phyloP scores from a whole-genome alignment of 2,797 vertebrate species.

The Eospalax fontanierii region DNA sequence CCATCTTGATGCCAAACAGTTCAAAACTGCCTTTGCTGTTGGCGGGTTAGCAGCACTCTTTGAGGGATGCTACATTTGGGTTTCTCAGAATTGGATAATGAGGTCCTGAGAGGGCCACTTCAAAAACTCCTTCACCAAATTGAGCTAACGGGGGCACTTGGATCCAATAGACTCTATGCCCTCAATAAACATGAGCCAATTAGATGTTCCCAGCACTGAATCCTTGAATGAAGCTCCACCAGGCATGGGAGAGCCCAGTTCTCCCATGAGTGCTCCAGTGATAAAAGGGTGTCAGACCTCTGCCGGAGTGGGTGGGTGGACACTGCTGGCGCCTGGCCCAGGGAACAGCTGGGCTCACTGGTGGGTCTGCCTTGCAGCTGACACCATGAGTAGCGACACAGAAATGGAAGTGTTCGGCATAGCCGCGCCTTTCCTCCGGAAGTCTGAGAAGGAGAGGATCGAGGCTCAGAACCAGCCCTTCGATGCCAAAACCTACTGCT shows the following conservation, averaged over 20 bases:
- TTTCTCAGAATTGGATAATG: neutral
- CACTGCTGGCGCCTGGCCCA: neutral
- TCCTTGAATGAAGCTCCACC: neutral
- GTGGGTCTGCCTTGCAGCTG: conserved; percentile 78
- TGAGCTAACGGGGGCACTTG: accelerated
- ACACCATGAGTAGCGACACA: conserved; percentile 90
- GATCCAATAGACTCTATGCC: too few species aligned
- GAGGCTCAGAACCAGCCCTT: conserved; percentile 93
- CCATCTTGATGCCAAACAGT: neutral
- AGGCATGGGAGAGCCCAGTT: neutral
- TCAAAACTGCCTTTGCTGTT: neutral
- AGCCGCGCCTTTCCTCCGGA: conserved; percentile 92
- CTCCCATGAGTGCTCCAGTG: neutral
- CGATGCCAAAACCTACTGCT: conserved; percentile 93
- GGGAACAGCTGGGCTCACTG: neutral
- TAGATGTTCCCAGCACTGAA: neutral
- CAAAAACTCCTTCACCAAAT: neutral
- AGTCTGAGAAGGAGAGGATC: conserved; percentile 92
- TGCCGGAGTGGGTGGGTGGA: too few species aligned
- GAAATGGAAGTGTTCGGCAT: conserved; percentile 92
- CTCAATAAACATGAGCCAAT: too few species aligned
- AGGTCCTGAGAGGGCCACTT: neutral
- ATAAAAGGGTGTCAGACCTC: accelerated
- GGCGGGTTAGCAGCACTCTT: neutral
- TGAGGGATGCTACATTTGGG: neutral